phyloP scores from a whole-genome alignment of 2,797 vertebrate species.

The Ctenosaura bakeri region DNA sequence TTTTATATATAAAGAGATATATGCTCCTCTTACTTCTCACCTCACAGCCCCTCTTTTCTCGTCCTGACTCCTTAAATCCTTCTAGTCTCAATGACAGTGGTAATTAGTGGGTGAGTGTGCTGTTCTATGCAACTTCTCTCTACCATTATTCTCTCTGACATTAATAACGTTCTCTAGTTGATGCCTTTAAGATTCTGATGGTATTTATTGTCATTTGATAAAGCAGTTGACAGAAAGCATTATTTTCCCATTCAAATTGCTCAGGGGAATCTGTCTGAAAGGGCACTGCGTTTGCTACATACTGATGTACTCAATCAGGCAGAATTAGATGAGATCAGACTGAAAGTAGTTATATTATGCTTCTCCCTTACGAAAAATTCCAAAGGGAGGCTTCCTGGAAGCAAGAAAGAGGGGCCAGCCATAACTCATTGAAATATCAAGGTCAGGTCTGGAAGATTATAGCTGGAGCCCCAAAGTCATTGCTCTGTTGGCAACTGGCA shows the following conservation, averaged over 20 bases:
- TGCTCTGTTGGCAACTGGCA: too few relatives aligned
- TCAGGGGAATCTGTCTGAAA: conserved; percentile 13
- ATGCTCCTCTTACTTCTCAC: conserved; percentile 25
- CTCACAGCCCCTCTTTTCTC: conserved; percentile 22
- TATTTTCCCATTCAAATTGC: conserved; percentile 36
- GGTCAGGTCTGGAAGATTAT: too few relatives aligned
- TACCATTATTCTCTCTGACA: conserved; percentile 57
- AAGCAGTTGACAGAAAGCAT: conserved; percentile 9
- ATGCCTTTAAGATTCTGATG: conserved; percentile 32
- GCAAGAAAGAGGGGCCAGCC: too few relatives aligned
- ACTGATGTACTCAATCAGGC: conserved; percentile 1
- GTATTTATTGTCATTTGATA: conserved; percentile 48
- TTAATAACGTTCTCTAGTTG: conserved; percentile 52
- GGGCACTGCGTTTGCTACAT: not conserved
- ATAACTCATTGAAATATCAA: too few relatives aligned
- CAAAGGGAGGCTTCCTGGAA: too few relatives aligned
- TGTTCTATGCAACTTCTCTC: conserved; percentile 33
- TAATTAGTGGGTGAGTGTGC: conserved; percentile 38
- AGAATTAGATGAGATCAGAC: not conserved
- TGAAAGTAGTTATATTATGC: not conserved
- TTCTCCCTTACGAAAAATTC: not conserved
- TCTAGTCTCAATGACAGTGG: conserved; percentile 32
- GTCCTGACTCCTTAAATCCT: conserved; percentile 47
- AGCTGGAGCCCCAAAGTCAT: too few relatives aligned
- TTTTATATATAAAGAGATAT: rapidly evolving